Conservation (phyloP, 2,888 invertebrate genomes). For the Mythimna impura region DNA sequence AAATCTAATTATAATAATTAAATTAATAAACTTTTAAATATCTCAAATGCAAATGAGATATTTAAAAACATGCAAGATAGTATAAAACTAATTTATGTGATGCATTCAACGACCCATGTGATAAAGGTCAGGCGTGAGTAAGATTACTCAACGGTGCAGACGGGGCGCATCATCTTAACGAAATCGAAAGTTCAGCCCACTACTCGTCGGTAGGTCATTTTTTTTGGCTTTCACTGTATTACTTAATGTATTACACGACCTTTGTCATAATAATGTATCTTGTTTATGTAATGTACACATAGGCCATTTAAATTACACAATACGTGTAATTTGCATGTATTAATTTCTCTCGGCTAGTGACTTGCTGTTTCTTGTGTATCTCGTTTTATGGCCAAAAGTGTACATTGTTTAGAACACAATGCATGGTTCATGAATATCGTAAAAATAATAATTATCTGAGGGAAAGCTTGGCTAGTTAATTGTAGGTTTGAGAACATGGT, state of each 20-base stretch:
- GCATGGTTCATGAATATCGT: constrained; percentile 31
- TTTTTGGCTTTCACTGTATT: constrained; percentile 71
- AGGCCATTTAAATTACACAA: constrained; percentile 54
- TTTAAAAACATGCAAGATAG: constrained; percentile 59
- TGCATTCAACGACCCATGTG: constrained; percentile 58
- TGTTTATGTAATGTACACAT: constrained; percentile 66
- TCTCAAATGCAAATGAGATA: constrained; percentile 24
- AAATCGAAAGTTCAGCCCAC: constrained; percentile 85
- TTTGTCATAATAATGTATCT: constrained; percentile 65
- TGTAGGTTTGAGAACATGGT: constrained; percentile 26
- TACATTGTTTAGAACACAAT: constrained; percentile 45
- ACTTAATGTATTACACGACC: constrained; percentile 78
- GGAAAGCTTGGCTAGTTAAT: constrained; percentile 39
- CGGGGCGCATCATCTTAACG: constrained; percentile 70
- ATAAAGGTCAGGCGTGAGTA: constrained; percentile 78
- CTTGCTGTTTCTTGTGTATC: constrained; percentile 40
- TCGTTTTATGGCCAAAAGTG: constrained; percentile 3
- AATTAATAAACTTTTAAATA: constrained; percentile 1
- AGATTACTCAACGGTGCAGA: constrained; percentile 70
- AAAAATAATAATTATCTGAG: constrained; percentile 37
- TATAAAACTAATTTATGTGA: constrained; percentile 51
- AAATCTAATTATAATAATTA: neutral
- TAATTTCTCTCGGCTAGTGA: constrained; percentile 38
- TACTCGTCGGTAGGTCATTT: constrained; percentile 76
- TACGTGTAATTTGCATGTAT: constrained; percentile 45